phyloP scores from a whole-genome alignment of 2,113 vertebrate species.

The Bufo bufo region DNA sequence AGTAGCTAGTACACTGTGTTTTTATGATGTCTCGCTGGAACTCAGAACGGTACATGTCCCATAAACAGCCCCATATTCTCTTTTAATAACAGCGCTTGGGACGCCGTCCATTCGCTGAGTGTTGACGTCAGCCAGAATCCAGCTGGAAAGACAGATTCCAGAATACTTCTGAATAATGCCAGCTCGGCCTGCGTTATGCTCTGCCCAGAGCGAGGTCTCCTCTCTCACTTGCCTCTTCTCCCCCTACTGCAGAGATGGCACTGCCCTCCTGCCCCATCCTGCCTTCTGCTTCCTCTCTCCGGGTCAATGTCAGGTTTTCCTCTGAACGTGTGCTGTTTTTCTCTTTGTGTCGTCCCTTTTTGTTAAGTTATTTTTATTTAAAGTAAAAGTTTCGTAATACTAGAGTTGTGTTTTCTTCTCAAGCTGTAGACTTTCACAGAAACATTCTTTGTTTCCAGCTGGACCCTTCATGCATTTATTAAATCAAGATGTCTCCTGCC shows the following conservation, averaged over 20 bases:
- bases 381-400: slow-evolving; percentile 6
- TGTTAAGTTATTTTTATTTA: slow-evolving; percentile 31
- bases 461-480: slow-evolving; percentile 6
- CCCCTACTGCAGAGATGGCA: neutral
- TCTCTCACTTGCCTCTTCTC: neutral
- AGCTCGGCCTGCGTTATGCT: neutral
- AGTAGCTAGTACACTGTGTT: neutral
- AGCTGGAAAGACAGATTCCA: slow-evolving; percentile 43
- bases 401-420: slow-evolving; percentile 30
- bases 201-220: neutral
- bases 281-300: neutral
- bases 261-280: neutral
- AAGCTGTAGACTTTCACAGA: neutral
- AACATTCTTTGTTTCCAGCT: neutral
- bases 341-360: neutral
- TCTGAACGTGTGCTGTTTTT: neutral
- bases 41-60: neutral
- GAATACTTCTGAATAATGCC: slow-evolving; percentile 6
- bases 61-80: slow-evolving; percentile 36
- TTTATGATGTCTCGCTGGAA: neutral
- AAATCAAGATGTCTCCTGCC: slow-evolving; percentile 30
- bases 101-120: neutral
- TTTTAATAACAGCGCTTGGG: slow-evolving; percentile 12
- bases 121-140: slow-evolving; percentile 32
- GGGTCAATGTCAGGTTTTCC: neutral